These are phyloP conservation scores for Romanogobio albipinnatus DNA, from an alignment of 2,113 vertebrate genomes.

Conservation along the genomic window DNA sequence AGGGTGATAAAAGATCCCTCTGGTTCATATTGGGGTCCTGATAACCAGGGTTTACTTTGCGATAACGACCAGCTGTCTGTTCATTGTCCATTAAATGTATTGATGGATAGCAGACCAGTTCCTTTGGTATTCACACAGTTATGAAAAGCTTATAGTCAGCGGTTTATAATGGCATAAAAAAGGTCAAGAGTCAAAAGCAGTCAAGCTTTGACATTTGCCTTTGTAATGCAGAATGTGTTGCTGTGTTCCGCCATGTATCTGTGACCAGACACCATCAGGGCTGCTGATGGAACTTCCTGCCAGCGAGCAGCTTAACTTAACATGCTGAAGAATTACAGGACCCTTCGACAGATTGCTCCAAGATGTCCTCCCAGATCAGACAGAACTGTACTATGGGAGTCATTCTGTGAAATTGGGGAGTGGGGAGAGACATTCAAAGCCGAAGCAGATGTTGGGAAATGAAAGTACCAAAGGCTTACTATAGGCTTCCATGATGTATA, in stretches of 20 bases:
- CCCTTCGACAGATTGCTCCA: constrained; percentile 57
- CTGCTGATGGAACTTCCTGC: constrained; percentile 23
- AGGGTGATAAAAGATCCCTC: neutral
- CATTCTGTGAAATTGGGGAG: constrained; percentile 63
- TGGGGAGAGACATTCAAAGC: constrained; percentile 57
- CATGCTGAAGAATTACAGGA: constrained; percentile 43
- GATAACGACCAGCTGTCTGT: neutral
- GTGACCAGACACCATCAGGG: constrained; percentile 24
- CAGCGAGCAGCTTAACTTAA: constrained; percentile 31
- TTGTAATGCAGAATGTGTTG: constrained; percentile 24
- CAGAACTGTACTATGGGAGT: constrained; percentile 63
- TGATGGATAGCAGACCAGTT: neutral
- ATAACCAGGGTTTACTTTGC: neutral
- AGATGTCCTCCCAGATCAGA: constrained; percentile 63
- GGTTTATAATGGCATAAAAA: constrained; percentile 7
- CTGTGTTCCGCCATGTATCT: neutral
- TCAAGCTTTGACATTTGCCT: constrained; percentile 27
- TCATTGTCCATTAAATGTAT: neutral
- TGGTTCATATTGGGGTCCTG: neutral
- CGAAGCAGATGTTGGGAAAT: constrained; percentile 71
- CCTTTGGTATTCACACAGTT: constrained; percentile 2
- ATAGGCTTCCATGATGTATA: constrained; percentile 13
- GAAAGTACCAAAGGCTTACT: constrained; percentile 57
- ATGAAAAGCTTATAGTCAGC: neutral
- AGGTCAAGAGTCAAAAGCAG: constrained; percentile 19